Conservation (phyloP, 2,113 vertebrate species). For the Porphyrio hochstetteri region DNA sequence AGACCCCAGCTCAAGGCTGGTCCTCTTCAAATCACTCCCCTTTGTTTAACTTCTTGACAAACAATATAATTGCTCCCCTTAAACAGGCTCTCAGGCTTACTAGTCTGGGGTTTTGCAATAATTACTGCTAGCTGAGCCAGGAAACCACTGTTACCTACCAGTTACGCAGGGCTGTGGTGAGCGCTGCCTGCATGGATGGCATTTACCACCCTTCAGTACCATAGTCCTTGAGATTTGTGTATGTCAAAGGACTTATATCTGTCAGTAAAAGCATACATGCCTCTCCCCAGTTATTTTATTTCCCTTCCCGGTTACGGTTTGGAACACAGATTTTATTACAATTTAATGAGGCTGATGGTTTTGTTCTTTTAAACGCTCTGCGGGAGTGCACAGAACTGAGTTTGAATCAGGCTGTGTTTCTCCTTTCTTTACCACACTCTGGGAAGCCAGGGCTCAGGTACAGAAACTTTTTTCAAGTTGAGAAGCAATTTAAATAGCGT, state of each 20-base stretch:
- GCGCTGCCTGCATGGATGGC: neutral
- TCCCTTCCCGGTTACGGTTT: neutral
- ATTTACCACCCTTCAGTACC: neutral
- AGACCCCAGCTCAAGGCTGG: neutral
- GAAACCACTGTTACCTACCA: neutral
- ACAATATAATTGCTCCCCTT: neutral
- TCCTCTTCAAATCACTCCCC: conserved; percentile 6
- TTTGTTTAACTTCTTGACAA: neutral
- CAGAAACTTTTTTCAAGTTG: neutral
- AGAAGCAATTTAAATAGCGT: conserved; percentile 34
- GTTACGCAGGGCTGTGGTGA: neutral
- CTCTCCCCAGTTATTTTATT: neutral
- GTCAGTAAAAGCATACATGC: neutral
- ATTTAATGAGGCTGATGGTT: neutral
- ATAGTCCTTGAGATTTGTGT: neutral
- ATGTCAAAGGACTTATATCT: neutral
- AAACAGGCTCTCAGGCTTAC: neutral
- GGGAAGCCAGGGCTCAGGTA: conserved; percentile 10
- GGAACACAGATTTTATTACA: neutral
- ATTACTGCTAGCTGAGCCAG: neutral
- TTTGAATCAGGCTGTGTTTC: neutral
- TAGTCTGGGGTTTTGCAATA: neutral
- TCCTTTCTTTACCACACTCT: neutral
- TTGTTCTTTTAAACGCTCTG: neutral
- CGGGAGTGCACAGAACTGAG: conserved; percentile 1